Base-by-base conservation (phyloP, 2,113 vertebrate genomes). In the Tragelaphus buxtoni region DNA sequence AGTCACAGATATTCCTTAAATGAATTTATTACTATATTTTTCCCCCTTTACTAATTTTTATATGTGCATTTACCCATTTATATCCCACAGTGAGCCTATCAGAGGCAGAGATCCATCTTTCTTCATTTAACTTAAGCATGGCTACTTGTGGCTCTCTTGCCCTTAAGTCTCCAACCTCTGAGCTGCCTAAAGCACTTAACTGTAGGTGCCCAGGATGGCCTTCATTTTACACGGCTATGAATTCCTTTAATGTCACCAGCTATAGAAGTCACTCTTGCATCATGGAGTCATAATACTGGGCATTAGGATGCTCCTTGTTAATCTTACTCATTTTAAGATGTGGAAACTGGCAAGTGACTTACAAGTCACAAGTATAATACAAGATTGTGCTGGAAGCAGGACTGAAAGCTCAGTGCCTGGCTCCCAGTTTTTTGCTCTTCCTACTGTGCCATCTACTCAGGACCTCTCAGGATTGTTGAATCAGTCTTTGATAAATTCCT, bases 121-220 rank as follows among this genome's bases (percentile, higher is more conserved):
- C 9, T 97, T 51, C 84, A 63, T 87, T 95, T 92, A n/a, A 32
- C 30, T 83, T 93, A 77, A 80, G 39, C 65, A n/a, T 84, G 63
- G 10, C 24, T 72, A 18, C 35, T 77, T 87, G 26, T 82, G 42
- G 42, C 74, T 92, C 12, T 49, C 32, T 53, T 85, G 13, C 65
- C 53, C 49, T 93, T 7, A n/a, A 51, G 14, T 81, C 60, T 35
- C 74, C 74, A 60, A 24, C 7, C 53, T 88, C 91, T 82, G 35
- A 86, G 32, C 49, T 65, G 39, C 26, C 13, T 65, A 58, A 86
- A 86, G 56, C 26, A 60, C 76, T 79, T 24, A 35, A 22, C 60
- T 90, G 45, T 26, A 26, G 69, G 39, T 72, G 24, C n/a, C 9
- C 39, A 39, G 84, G 30, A 58, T 85, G n/a, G 39, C 55, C 61